Base-by-base conservation (phyloP, 2,113 vertebrate genomes). In the Arizona elegans region DNA sequence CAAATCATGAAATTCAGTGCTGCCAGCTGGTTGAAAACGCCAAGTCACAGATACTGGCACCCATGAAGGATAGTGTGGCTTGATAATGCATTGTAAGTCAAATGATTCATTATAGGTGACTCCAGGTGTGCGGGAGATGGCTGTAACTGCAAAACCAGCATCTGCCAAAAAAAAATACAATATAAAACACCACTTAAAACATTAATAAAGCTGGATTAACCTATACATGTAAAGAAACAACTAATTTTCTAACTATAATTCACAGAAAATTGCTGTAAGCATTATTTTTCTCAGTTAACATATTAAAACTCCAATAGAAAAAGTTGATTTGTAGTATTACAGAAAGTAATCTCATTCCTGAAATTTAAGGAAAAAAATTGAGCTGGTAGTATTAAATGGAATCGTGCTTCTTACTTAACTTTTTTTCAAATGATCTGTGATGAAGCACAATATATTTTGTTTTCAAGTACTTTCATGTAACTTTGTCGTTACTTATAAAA, bases 1-100 rank as follows among this genome's bases (percentile, higher is more conserved):
- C 97, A 99, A 97, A 95, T 99, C 98, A 0, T 98, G 98, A 97
- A 98, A 98, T 91, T 98, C 98, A 0, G 96, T 95, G 0, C 97
- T 96, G 92, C 98, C 97, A 0, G 98, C 97, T 0, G 99, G 98
- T 97, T 98, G 98, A 97, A 99, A 99, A 54, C 99, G 98, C 99
- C 99, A 99, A 0, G 98, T 99, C 95, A 99, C 99, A 0, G 99
- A 98, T 55, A 99, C 98, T 0, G 99, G 99, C 3, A 99, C 98
- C 21, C 98, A 98, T 0, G 98, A 97, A 0, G 98, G 99, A 93
- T 99, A 99, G 19, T 98, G 98, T 0, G 99, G 99, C 94, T 99
- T 99, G 95, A 99, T 98, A 96, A 99, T 98, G 95, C 99, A 99
- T 95, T 99, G 98, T 1, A 99, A 98, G 96, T 99, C 99, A 0